Conservation (phyloP, 2,888 invertebrate species). For the Petrolisthes manimaculis region DNA sequence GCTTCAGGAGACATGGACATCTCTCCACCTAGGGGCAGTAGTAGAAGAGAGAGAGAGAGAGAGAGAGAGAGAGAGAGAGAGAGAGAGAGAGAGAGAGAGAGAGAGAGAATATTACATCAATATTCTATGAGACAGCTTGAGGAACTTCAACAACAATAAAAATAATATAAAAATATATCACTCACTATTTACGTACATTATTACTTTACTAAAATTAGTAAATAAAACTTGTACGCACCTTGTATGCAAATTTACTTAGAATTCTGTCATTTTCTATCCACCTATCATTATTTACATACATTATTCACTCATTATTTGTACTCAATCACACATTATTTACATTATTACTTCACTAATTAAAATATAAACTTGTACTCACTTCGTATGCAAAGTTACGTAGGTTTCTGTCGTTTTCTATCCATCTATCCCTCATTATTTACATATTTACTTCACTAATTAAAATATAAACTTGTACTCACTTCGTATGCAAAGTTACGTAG, state of each 20-base stretch:
- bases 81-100: not conserved
- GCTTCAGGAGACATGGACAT: constrained; percentile 92
- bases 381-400: too few relatives aligned
- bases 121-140: too few relatives aligned
- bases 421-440: not conserved
- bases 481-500: not conserved
- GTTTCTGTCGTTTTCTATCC: not conserved
- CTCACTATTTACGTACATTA: too few relatives aligned
- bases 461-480: not conserved
- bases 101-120: not conserved
- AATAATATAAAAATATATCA: not conserved
- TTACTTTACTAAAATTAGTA: too few relatives aligned
- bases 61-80: constrained; percentile 15
- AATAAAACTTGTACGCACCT: not conserved
- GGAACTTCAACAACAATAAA: not conserved
- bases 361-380: not conserved
- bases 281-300: not conserved
- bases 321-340: not conserved
- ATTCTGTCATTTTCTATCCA: not conserved
- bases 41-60: constrained; percentile 14
- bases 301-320: too few relatives aligned
- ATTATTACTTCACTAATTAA: not conserved
- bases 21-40: constrained; percentile 68
- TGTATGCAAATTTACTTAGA: too few relatives aligned
- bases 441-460: not conserved